These are phyloP conservation scores for Bombus fervidus DNA, from an alignment of 1,140 invertebrate species.

Conservation along the genomic window DNA sequence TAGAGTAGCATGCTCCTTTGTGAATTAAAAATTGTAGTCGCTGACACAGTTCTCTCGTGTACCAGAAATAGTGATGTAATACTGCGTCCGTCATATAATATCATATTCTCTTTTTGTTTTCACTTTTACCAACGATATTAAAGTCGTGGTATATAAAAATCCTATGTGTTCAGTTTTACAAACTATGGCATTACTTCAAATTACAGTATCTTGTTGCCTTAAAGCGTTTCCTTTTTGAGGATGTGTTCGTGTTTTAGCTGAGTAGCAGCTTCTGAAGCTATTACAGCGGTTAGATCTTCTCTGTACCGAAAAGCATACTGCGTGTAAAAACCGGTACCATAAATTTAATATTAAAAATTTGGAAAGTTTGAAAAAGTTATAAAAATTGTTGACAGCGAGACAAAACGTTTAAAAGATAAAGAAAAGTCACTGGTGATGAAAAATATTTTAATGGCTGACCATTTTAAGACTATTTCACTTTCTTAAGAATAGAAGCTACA, in stretches of 20 bases:
- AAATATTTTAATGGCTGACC: too few relatives aligned
- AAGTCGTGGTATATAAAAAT: not conserved
- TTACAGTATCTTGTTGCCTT: not conserved
- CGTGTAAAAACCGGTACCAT: not conserved
- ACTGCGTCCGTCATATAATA: not conserved
- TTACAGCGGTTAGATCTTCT: not conserved
- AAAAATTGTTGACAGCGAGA: not conserved
- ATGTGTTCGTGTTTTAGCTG: not conserved
- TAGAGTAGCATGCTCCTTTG: not conserved
- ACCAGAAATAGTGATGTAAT: not conserved
- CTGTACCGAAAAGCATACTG: not conserved
- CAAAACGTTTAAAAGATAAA: not conserved
- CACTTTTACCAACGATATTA: not conserved
- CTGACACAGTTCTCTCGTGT: not conserved
- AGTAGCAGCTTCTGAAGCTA: not conserved
- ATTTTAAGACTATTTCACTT: too few relatives aligned
- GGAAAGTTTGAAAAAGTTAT: accelerated
- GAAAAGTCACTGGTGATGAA: too few relatives aligned
- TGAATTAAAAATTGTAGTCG: not conserved
- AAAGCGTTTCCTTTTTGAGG: not conserved
- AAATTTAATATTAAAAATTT: not conserved
- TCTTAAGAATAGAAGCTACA: too few relatives aligned
- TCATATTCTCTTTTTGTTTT: not conserved
- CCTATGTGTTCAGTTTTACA: not conserved
- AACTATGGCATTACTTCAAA: not conserved